Percentiles rank a stretch among this genome's conserved stretches.
Conservation (phyloP, 2,888 invertebrate genomes). For the Polietes domitor region DNA sequence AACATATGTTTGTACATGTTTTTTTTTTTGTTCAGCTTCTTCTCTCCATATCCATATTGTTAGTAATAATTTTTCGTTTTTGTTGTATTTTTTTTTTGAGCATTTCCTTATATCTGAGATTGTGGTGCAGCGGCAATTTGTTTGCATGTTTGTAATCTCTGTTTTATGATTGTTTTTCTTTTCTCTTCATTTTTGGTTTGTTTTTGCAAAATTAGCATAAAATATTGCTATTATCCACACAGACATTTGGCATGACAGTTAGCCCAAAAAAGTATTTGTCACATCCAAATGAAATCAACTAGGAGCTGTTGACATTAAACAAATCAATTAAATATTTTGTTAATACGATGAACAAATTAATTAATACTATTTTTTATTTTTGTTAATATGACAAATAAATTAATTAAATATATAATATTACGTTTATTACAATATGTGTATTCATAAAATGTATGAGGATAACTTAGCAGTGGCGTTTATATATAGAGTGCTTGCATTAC, state of each 20-base stretch:
- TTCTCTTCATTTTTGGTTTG: not conserved
- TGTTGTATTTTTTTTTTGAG: not conserved
- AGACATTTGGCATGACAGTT: too few relatives aligned
- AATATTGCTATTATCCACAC: not conserved
- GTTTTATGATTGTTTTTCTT: constrained; percentile 5
- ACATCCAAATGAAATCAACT: too few relatives aligned
- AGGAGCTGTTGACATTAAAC: too few relatives aligned
- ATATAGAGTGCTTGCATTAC: too few relatives aligned
- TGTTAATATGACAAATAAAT: too few relatives aligned
- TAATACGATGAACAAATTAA: too few relatives aligned
- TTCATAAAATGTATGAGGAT: too few relatives aligned
- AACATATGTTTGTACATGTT: not conserved
- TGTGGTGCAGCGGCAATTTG: not conserved
- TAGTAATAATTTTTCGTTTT: not conserved
- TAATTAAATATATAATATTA: too few relatives aligned
- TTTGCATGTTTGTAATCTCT: constrained; percentile 33
- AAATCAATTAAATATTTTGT: too few relatives aligned
- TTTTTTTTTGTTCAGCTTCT: not conserved
- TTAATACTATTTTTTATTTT: too few relatives aligned
- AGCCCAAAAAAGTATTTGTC: not conserved
- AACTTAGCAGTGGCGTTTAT: too few relatives aligned
- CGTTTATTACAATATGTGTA: too few relatives aligned
- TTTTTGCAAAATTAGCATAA: constrained; percentile 38
- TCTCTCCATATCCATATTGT: not conserved
- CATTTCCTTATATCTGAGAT: not conserved